Evolutionary conservation across 1,140 invertebrate species (phyloP), one percentile per base, ranked within the genome.

Genomic region (Drosophila pruinosa): DNA sequence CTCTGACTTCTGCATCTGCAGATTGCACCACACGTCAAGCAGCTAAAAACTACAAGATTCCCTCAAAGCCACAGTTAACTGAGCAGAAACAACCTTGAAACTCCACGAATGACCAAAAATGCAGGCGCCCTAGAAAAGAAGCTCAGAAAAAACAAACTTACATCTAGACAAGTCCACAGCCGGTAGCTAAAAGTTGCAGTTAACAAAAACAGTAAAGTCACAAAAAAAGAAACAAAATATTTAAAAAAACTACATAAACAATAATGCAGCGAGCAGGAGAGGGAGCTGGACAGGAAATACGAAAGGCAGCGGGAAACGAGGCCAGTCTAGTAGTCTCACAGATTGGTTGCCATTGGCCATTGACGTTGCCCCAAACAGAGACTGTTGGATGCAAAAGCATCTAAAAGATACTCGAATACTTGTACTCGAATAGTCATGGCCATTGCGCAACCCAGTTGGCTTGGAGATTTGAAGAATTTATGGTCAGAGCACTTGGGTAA

Each of bases 391-490:
- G 50, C 59, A 58, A 31, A 69, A 26, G 68, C 64, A 63, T 58
- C 77, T 75, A 48, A 43, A 43, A 78, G 70, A 64, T 74, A 50
- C 69, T 56, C 58, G n/a, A n/a, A n/a, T n/a, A n/a, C n/a, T n/a
- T n/a, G n/a, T 74, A 50, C 69, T 56, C 58, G 39, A 41, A 21
- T 24, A 64, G 38, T 19, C 47, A 34, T 47, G 63, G 70, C 63
- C 34, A 70, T 85, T 86, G 73, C 78, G 80, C 80, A 85, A 85
- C 76, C 14, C 34, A 24, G 58, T 63, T 69, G 22, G 57, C 57
- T 65, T 65, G 47, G 41, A 31, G 53, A 61, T 47, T 76, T 63
- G 61, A 76, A 86, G 80, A 85, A 85, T 85, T 85, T 86, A 86
- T 59, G 59, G 77, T 57, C 34, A 45, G 17, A 75, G 54, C 43